These are phyloP conservation scores for Conchocele bisecta DNA, from an alignment of 2,888 invertebrate species.

Conservation along the genomic window DNA sequence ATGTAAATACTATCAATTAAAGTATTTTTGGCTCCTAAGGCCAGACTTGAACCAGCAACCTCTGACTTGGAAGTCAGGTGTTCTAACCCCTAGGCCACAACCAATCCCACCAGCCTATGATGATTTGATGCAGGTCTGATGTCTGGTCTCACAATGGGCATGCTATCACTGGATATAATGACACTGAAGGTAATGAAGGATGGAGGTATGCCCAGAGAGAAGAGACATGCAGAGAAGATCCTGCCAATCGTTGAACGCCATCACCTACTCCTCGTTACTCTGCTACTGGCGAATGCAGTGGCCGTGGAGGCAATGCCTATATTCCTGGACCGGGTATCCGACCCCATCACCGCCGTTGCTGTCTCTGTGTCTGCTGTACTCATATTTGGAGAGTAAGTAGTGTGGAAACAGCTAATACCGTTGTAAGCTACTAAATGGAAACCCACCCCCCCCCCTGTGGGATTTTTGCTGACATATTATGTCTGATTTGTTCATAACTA, in stretches of 20 bases:
- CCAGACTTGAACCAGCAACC: no score
- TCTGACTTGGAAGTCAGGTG: no score
- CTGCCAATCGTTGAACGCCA: conserved; percentile 79
- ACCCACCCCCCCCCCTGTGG: no score
- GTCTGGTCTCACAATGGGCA: conserved; percentile 82
- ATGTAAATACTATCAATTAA: no score
- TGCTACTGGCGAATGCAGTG: conserved; percentile 81
- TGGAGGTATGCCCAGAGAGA: conserved; percentile 76
- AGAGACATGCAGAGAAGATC: conserved; percentile 77
- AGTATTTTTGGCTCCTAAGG: no score
- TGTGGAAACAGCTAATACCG: no score
- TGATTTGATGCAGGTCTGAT: conserved; percentile 77
- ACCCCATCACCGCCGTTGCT: conserved; percentile 78
- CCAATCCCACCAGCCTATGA: no score
- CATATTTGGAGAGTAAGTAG: conserved; percentile 82
- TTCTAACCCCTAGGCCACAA: no score
- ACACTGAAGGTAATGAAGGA: conserved; percentile 78
- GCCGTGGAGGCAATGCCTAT: conserved; percentile 82
- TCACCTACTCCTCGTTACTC: conserved; percentile 81
- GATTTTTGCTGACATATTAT: no score
- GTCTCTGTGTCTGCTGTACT: conserved; percentile 82
- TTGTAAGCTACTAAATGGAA: no score
- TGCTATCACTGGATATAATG: conserved; percentile 80
- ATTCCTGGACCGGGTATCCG: conserved; percentile 79
- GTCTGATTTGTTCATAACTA: no score